phyloP scores from a whole-genome alignment of 64 coral and sea anemone genomes.

The Cladopsammia gracilis region DNA sequence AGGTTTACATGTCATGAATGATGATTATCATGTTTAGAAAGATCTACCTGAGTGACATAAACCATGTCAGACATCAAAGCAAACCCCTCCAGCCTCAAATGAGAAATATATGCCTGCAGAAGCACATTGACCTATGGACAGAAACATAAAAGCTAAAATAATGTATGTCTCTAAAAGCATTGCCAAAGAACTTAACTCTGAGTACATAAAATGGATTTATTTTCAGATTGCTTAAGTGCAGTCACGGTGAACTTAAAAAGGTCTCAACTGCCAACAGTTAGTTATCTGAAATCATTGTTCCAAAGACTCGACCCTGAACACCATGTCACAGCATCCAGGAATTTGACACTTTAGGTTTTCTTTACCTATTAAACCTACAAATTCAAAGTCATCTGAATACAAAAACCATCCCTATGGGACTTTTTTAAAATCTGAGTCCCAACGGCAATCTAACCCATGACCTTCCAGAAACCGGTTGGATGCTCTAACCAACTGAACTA shows the following conservation, averaged over 20 bases:
- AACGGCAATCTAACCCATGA: too few relatives aligned
- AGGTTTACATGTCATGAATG: too few relatives aligned
- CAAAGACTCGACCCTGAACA: slow-evolving; percentile 31
- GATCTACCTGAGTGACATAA: slow-evolving; percentile 91
- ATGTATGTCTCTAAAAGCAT: background rate
- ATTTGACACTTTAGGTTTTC: slow-evolving; percentile 38
- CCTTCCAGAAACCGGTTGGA: too few relatives aligned
- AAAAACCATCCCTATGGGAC: too few relatives aligned
- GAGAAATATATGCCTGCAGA: slow-evolving; percentile 96
- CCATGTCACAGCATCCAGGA: background rate
- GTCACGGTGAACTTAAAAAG: background rate
- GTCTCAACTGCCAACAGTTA: background rate
- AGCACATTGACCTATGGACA: slow-evolving; percentile 89
- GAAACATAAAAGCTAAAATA: background rate
- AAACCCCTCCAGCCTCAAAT: slow-evolving; percentile 98
- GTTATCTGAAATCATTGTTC: slow-evolving; percentile 12
- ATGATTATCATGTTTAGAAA: background rate
- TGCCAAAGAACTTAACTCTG: background rate
- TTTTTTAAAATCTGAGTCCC: too few relatives aligned
- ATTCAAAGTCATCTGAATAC: background rate
- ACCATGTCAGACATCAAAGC: slow-evolving; percentile 99
- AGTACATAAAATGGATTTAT: background rate
- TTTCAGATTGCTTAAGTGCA: background rate
- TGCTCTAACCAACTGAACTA: too few relatives aligned
- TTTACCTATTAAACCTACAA: background rate